These are phyloP conservation scores for Pachyrhynchus sulphureomaculatus DNA, from an alignment of 1,140 invertebrate species.

Conservation along the genomic window DNA sequence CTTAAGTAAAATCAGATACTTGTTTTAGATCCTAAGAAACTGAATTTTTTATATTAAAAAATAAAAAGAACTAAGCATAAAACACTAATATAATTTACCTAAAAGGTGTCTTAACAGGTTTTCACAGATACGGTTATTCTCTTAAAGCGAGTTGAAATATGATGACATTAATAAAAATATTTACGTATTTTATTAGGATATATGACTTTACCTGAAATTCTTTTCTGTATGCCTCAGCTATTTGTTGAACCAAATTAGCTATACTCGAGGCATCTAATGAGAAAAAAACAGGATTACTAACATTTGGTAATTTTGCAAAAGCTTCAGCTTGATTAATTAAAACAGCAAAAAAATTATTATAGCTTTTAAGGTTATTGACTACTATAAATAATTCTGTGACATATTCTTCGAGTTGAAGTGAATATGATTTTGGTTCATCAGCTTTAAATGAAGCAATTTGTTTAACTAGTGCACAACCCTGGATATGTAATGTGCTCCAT, in stretches of 20 bases:
- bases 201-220: constrained; percentile 45
- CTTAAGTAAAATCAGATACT: too few relatives aligned
- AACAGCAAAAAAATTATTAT: constrained; percentile 28
- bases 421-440: constrained; percentile 31
- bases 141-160: too few relatives aligned
- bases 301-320: constrained; percentile 40
- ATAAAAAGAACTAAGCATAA: too few relatives aligned
- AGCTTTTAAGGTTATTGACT: constrained; percentile 28
- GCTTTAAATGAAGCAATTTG: constrained; percentile 42
- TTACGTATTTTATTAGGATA: too few relatives aligned
- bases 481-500: constrained; percentile 48
- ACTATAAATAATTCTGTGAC: constrained; percentile 37
- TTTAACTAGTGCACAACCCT: constrained; percentile 43
- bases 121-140: too few relatives aligned
- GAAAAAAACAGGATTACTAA: constrained; percentile 43
- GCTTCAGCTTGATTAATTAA: constrained; percentile 39
- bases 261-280: constrained; percentile 34
- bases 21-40: too few relatives aligned
- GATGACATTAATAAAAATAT: too few relatives aligned
- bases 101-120: too few relatives aligned
- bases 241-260: constrained; percentile 23
- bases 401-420: constrained; percentile 37
- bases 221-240: constrained; percentile 40
- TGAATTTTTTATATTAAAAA: too few relatives aligned
- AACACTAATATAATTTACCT: too few relatives aligned